A percentile compares a stretch with the other conserved stretches of the same genome.
phyloP scores from a whole-genome alignment of 1,140 invertebrate species.

The Metaphire vulgaris region DNA sequence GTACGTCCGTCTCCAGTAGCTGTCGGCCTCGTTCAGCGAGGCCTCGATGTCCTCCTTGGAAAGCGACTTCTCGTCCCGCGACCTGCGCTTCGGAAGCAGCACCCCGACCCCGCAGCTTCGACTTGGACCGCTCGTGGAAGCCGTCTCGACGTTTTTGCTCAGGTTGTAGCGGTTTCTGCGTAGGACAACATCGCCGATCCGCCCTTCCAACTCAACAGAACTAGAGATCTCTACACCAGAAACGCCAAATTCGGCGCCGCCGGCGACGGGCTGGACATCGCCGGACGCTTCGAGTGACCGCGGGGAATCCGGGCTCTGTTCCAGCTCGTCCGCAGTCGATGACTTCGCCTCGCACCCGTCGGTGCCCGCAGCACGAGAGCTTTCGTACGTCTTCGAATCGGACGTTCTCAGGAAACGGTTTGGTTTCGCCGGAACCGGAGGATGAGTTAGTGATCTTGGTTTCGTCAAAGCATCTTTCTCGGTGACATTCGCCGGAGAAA shows the following conservation, averaged over 20 bases:
- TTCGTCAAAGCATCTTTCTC: conserved; percentile 4
- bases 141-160: background rate
- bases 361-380: background rate
- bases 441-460: background rate
- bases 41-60: conserved; percentile 24
- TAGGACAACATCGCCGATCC: background rate
- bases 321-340: background rate
- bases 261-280: background rate
- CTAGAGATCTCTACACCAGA: background rate
- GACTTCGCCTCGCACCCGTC: background rate
- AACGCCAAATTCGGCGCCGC: background rate
- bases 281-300: background rate
- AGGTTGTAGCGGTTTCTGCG: background rate
- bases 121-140: background rate
- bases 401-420: conserved; percentile 5
- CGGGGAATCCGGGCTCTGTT: background rate
- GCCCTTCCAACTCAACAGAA: too few species aligned
- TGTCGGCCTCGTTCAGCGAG: conserved; percentile 20
- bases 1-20: conserved; percentile 11
- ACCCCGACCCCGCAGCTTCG: background rate
- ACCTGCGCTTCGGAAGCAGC: conserved; percentile 22
- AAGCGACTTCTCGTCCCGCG: conserved; percentile 11
- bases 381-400: conserved; percentile 1
- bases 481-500: background rate
- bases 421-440: conserved; percentile 5